Base-by-base conservation (phyloP, 1,140 invertebrate species). In the Pomacea maculata region DNA sequence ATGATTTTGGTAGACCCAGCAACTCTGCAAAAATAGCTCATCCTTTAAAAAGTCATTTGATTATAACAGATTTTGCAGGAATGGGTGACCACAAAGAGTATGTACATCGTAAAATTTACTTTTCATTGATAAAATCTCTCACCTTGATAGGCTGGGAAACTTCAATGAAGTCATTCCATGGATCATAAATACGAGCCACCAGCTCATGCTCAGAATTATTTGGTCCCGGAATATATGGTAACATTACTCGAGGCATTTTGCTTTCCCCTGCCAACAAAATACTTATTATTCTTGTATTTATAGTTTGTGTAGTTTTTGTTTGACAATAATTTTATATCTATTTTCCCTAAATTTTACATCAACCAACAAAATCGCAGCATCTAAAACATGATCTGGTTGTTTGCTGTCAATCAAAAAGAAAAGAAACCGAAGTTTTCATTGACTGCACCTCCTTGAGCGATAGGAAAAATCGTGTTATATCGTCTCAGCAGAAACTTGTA, bases 401-500 rank as follows among this genome's bases (percentile, higher is more conserved):
- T 25, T 25, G 25, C 2, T 45, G 3, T 45, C 34, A 45, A 45
- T 4, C 0, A 45, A 45, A 45, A 45, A 45, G 6, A 45, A 45
- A 6, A 45, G 34, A 45, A 45, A 25, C 25, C 25, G 25, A 45
- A 45, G 34, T 45, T 45, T 17, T 65, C 4, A 19, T 17, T 45
- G 6, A 45, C 34, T 45, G 34, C 15, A 61, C 57, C 57, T 61
- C 57, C 57, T 61, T 61, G 11, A 61, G 57, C 57, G 4, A 61
- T 61, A 9, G 75, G 75, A 11, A 77, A 61, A 45, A 52, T 3
- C 61, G 65, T 67, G 12, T 12, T 19, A 65, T 67, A 21, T 68
- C 65, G 68, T 45, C 75, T 25, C 29, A 77, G 45, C 75, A 77
- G 2, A 29, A 67, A 77, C 75, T 77, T 67, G 64, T 77, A 77